Base-by-base conservation (phyloP, 2,888 invertebrate species). In the Scaptomyza flava region DNA sequence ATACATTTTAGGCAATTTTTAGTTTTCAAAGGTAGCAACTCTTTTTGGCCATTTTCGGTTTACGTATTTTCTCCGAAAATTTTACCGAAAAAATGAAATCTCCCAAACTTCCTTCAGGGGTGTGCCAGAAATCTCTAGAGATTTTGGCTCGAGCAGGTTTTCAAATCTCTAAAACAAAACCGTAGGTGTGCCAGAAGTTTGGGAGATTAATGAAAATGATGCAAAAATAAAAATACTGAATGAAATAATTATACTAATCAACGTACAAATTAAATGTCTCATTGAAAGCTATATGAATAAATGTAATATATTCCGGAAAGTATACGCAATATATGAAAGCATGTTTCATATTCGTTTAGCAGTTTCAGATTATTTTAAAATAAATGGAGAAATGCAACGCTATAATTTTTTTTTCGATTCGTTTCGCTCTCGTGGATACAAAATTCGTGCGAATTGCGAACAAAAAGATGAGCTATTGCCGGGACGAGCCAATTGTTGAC, bases 401-500 rank as follows among this genome's bases (percentile, higher is more conserved):
- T 54, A 63, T 69, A 52, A 65, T 71, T 71, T 71, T 57, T n/a
- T 59, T 6, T 69, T 58, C 63, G 47, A 30, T 31, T 43, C 56
- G 67, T 63, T 74, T 41, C 71, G 66, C 72, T 77, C 76, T 66
- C 82, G 61, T 58, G 81, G 33, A 61, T 64, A 53, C 30, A 45
- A 61, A 60, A 64, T 75, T 53, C 57, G 14, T 42, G 52, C 34
- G 43, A 60, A 66, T 68, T 62, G 48, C 27, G 36, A 53, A 54
- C 46, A 68, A 72, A 60, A 65, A 50, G 38, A 48, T 60, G 46
- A 74, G 48, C 43, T 57, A 57, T 45, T 42, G 41, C 17, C 41
- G 43, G 30, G 67, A 69, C 65, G 58, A 66, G 63, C 63, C 65
- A 65, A 76, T 86, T 81, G 81, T 86, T 81, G 54, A 30, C 20